Percentiles rank a stretch among this genome's conserved stretches.
Evolutionary conservation across 2,797 vertebrate genomes (phyloP).

Genomic region (Caiman crocodilus): DNA sequence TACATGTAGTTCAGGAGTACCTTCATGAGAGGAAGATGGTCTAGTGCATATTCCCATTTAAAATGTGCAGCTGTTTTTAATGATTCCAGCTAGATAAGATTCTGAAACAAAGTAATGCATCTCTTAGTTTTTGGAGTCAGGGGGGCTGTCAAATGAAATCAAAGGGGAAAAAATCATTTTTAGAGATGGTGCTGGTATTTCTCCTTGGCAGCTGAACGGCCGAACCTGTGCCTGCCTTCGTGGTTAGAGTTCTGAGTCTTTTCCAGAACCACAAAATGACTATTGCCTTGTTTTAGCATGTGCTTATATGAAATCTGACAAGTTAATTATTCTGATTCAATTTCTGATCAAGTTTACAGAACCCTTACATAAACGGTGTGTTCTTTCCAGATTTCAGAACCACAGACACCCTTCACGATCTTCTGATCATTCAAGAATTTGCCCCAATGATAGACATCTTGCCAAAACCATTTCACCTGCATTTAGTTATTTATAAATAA

Average conservation of each 20-base stretch:
- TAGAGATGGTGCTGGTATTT: constrained; percentile 13
- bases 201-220: background rate
- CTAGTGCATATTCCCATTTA: background rate
- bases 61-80: background rate
- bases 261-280: background rate
- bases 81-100: background rate
- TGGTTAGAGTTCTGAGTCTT: background rate
- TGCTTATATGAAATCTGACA: background rate
- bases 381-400: background rate
- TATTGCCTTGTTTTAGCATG: background rate
- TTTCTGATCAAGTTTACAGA: background rate
- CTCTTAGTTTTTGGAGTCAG: background rate
- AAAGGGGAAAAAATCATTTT: background rate
- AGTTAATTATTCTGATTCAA: background rate
- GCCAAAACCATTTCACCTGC: background rate
- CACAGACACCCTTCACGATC: background rate
- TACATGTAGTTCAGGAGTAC: fast-evolving
- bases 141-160: background rate
- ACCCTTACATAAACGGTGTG: background rate
- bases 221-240: background rate
- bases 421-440: background rate
- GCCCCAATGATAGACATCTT: fast-evolving
- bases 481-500: background rate
- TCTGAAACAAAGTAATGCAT: fast-evolving
- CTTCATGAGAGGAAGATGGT: background rate